A percentile compares a stretch with the other conserved stretches of the same genome.
phyloP scores from a whole-genome alignment of 2,797 vertebrate genomes.

The Dendrocincla tyrannina region DNA sequence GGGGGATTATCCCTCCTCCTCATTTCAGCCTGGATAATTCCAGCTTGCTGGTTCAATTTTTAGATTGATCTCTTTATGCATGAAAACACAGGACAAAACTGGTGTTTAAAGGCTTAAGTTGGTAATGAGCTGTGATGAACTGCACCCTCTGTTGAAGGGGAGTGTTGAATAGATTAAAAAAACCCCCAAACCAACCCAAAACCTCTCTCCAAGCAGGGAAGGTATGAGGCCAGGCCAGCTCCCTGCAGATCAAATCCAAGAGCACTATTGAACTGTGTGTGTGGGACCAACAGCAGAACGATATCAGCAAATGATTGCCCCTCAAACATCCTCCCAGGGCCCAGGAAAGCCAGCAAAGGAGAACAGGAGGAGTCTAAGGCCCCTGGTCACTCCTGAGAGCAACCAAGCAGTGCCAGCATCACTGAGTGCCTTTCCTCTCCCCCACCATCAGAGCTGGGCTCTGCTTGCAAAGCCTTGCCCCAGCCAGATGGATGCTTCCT shows the following conservation, averaged over 20 bases:
- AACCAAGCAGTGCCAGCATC: neutral
- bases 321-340: neutral
- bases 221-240: accelerated
- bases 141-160: neutral
- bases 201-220: neutral
- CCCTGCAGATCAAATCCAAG: neutral
- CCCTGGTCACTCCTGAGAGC: accelerated
- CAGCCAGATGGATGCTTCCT: neutral
- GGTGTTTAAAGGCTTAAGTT: neutral
- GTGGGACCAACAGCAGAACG: neutral
- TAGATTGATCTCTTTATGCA: neutral
- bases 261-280: accelerated
- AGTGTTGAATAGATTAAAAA: neutral
- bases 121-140: neutral
- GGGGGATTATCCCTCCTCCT: neutral
- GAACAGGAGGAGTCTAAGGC: neutral
- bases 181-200: neutral
- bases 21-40: neutral
- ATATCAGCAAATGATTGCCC: accelerated
- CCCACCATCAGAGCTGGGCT: neutral
- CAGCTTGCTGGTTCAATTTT: neutral
- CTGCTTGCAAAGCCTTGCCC: neutral
- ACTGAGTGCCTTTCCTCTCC: neutral
- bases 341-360: neutral
- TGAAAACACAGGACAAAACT: neutral